phyloP scores from a whole-genome alignment of 2,113 vertebrate genomes.

The Odocoileus virginianus region DNA sequence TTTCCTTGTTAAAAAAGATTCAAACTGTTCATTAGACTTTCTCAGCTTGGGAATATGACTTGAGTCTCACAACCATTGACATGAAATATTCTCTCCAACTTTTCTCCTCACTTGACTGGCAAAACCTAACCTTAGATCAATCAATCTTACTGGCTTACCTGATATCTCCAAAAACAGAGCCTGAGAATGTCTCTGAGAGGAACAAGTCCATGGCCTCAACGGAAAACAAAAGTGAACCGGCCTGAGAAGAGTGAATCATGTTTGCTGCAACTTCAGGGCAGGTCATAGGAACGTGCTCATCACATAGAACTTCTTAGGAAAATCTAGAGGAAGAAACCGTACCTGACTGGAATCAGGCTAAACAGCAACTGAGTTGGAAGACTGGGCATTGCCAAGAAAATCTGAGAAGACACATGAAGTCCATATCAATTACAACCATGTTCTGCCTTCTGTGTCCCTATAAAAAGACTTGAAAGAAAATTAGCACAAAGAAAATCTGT shows the following conservation, averaged over 20 bases:
- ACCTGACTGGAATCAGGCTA: background rate
- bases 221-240: background rate
- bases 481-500: background rate
- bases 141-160: background rate
- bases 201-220: background rate
- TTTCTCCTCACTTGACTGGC: background rate
- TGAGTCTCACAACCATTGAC: background rate
- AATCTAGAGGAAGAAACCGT: background rate
- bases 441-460: background rate
- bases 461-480: background rate
- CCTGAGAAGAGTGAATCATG: background rate
- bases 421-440: background rate
- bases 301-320: background rate
- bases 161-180: background rate
- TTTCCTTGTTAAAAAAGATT: background rate
- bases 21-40: background rate
- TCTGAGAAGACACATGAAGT: background rate
- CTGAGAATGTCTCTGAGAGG: background rate
- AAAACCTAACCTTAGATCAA: background rate
- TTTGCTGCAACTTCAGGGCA: background rate
- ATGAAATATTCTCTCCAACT: background rate
- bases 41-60: background rate
- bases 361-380: background rate
- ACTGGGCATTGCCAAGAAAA: background rate
- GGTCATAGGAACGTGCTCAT: background rate